phyloP scores from a whole-genome alignment of 2,113 vertebrate genomes.

The Myrmophylax atrothorax region DNA sequence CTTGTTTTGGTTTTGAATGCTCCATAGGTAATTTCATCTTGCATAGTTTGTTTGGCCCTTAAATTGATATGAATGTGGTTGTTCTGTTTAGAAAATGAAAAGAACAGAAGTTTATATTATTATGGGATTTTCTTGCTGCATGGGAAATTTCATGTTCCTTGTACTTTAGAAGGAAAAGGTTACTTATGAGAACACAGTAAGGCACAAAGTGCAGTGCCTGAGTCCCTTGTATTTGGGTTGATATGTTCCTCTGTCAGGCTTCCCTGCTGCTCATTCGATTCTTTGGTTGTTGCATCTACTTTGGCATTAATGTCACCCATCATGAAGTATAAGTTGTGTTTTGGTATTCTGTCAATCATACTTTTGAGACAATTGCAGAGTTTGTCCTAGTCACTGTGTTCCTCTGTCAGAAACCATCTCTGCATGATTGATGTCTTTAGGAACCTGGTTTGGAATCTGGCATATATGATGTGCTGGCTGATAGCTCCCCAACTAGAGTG shows the following conservation, averaged over 20 bases:
- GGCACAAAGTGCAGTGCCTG: neutral
- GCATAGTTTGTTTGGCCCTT: neutral
- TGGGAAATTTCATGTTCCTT: neutral
- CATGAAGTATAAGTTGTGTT: constrained; percentile 60
- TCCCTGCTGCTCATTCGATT: constrained; percentile 51
- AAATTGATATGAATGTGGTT: neutral
- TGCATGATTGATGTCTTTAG: constrained; percentile 48
- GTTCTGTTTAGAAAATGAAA: neutral
- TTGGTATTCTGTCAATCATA: constrained; percentile 70
- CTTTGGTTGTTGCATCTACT: constrained; percentile 45
- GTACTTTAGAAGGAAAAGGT: neutral
- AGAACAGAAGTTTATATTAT: neutral
- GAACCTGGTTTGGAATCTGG: constrained; percentile 59
- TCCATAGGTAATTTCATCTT: neutral
- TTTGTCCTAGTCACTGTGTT: constrained; percentile 57
- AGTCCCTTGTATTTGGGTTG: neutral
- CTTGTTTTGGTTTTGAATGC: neutral
- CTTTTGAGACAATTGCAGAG: constrained; percentile 52
- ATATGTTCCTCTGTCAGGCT: neutral
- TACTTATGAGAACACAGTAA: neutral
- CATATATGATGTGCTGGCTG: constrained; percentile 33
- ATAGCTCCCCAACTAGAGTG: neutral
- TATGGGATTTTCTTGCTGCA: neutral
- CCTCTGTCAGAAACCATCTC: constrained; percentile 61
- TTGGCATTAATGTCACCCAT: constrained; percentile 56